Evolutionary conservation across 2,888 invertebrate genomes (phyloP).

Genomic region (Eristalis pertinax): DNA sequence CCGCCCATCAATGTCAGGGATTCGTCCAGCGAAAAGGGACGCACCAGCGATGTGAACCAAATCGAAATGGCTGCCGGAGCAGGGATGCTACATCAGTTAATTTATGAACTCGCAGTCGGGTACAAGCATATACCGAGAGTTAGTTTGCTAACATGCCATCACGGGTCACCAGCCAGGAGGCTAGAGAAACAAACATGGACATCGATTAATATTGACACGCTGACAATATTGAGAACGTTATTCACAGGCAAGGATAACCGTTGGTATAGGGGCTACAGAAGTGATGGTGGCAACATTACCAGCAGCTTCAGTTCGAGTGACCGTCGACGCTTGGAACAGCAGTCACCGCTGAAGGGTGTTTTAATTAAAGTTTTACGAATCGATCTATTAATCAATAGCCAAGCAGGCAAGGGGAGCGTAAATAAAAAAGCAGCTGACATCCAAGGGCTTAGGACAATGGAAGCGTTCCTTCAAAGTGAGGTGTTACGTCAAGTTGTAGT

Average conservation of each 20-base stretch:
- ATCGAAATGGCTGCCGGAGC: constrained; percentile 34
- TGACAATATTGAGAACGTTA: constrained; percentile 66
- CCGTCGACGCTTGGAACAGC: constrained; percentile 46
- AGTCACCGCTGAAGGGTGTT: constrained; percentile 70
- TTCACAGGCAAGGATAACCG: constrained; percentile 62
- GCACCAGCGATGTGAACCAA: constrained; percentile 41
- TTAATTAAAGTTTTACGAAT: constrained; percentile 76
- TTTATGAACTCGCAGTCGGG: constrained; percentile 76
- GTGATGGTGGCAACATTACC: constrained; percentile 36
- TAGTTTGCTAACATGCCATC: constrained; percentile 78
- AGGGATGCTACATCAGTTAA: constrained; percentile 75
- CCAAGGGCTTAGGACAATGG: constrained; percentile 57
- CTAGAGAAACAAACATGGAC: constrained; percentile 52
- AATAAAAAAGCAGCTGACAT: constrained; percentile 23
- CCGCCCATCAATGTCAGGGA: constrained; percentile 12
- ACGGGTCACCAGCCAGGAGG: constrained; percentile 55
- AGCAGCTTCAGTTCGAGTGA: constrained; percentile 46
- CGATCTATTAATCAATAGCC: constrained; percentile 75
- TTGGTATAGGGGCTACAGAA: constrained; percentile 40
- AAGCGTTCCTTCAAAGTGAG: constrained; percentile 75
- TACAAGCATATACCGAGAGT: constrained; percentile 79
- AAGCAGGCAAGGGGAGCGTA: constrained; percentile 21
- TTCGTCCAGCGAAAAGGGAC: constrained; percentile 25
- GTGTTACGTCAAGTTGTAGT: constrained; percentile 78
- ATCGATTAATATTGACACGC: constrained; percentile 61